Evolutionary conservation across 2,797 vertebrate species (phyloP).

Genomic region (Austrolebias charrua): DNA sequence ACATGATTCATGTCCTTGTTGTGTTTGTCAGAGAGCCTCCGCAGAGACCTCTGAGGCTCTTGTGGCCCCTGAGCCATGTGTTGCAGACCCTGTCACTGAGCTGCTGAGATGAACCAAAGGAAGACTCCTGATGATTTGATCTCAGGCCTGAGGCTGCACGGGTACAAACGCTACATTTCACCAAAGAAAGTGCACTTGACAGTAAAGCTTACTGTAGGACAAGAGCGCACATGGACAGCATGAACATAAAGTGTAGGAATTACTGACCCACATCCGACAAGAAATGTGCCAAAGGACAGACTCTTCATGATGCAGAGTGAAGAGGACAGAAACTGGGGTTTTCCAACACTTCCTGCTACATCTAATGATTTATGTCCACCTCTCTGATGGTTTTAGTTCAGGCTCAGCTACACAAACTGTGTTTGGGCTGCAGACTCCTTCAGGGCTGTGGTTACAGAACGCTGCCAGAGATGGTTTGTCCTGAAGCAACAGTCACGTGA

Average conservation of each 20-base stretch:
- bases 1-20: no score
- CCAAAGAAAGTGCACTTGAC: no score
- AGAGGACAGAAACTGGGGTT: background rate
- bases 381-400: background rate
- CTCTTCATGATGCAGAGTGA: conserved; percentile 37
- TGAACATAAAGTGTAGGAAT: conserved; percentile 17
- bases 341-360: background rate
- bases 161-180: no score
- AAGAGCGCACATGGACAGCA: conserved; percentile 4
- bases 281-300: conserved; percentile 26
- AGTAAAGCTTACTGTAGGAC: no score
- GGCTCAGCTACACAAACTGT: background rate
- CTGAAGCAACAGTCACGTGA: conserved; percentile 12
- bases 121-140: no score
- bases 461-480: background rate
- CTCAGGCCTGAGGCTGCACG: no score
- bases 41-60: no score
- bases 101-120: no score
- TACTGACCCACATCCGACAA: conserved; percentile 37
- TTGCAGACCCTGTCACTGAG: no score
- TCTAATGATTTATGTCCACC: background rate
- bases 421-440: background rate
- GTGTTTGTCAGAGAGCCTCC: no score
- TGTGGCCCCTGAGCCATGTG: no score
- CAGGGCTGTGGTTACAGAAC: background rate